Evolutionary conservation across 2,888 invertebrate genomes (phyloP).

Genomic region (Osmoderma eremita): DNA sequence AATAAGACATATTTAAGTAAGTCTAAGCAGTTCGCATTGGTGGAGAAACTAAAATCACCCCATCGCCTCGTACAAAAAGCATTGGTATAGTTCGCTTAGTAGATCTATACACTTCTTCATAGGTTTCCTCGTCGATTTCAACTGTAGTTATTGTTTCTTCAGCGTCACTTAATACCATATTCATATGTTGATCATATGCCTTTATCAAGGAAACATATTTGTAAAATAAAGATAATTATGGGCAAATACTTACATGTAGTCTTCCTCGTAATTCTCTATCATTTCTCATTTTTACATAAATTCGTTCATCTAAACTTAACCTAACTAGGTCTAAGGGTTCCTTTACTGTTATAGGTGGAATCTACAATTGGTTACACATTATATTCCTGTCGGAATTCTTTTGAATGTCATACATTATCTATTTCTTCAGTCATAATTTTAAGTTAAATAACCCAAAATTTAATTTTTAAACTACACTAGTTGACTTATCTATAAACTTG

Average conservation of each 20-base stretch:
- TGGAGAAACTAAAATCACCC: conserved; percentile 97
- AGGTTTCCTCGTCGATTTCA: conserved; percentile 97
- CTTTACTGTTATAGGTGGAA: conserved; percentile 91
- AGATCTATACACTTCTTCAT: conserved; percentile 98
- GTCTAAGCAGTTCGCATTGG: conserved; percentile 62
- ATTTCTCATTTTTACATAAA: conserved; percentile 99
- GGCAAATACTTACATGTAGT: conserved; percentile 80
- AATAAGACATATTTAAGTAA: conserved; percentile 15
- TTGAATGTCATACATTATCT: conserved; percentile 54
- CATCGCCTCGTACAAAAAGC: conserved; percentile 99
- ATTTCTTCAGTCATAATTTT: conserved; percentile 56
- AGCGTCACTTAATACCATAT: conserved; percentile 98
- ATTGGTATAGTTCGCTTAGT: conserved; percentile 97
- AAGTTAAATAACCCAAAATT: not conserved
- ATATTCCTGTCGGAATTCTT: too few relatives aligned
- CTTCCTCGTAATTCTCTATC: conserved; percentile 96
- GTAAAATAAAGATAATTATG: not conserved
- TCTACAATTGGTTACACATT: conserved; percentile 66
- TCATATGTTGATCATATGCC: conserved; percentile 97
- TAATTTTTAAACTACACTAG: not conserved
- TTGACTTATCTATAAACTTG: too few relatives aligned
- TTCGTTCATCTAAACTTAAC: conserved; percentile 96
- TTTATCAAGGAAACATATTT: conserved; percentile 27
- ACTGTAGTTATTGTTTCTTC: conserved; percentile 98
- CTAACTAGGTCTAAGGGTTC: conserved; percentile 97